Base-by-base conservation (phyloP, 2,888 invertebrate species). In the Rosalia funebris region DNA sequence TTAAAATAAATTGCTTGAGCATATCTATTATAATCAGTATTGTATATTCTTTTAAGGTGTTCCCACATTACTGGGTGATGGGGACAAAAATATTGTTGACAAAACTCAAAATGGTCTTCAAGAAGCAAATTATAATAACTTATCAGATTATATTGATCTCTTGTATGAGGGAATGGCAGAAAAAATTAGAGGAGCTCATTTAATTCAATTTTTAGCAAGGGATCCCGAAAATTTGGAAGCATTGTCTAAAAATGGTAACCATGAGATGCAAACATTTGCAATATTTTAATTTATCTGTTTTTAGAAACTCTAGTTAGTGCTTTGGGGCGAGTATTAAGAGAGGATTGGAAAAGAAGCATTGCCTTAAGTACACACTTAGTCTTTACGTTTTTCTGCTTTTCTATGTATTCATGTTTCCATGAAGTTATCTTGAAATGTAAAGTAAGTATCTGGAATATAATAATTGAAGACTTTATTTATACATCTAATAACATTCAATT, bases 331-430 rank as follows among this genome's bases (percentile, higher is more conserved):
- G 96, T 98, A 25, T 84, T 99, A 54, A 88, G 98, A 69, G 99
- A 99, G 84, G 98, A 99, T 83, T 98, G 97, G 94, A 94, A 94
- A 82, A 90, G 94, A 78, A 98, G 95, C 80, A 91, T 97, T 75
- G 97, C 98, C 80, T 83, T 99, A 60, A 95, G 96, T 72, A 97
- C 96, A 71, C 97, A 97, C 82, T 94, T 99, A 77, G 92, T 97
- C 67, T 95, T 96, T 80, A 93, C 95, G 74, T 98, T 98, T 83
- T 96, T 96, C 81, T 98, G 96, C 79, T 96, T 99, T 79, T 98
- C 98, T 9, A 93, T 93, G 36, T 98, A 96, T 79, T 91, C 92
- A 73, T 92, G 94, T 77, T 98, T 98, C 83, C 98, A 99, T 81
- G 89, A 91, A 47, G 91, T 97, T 37, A 92, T 99, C 65, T 88